These are phyloP conservation scores for Pemphredon lugubris DNA, from an alignment of 2,888 invertebrate species.

Conservation along the genomic window DNA sequence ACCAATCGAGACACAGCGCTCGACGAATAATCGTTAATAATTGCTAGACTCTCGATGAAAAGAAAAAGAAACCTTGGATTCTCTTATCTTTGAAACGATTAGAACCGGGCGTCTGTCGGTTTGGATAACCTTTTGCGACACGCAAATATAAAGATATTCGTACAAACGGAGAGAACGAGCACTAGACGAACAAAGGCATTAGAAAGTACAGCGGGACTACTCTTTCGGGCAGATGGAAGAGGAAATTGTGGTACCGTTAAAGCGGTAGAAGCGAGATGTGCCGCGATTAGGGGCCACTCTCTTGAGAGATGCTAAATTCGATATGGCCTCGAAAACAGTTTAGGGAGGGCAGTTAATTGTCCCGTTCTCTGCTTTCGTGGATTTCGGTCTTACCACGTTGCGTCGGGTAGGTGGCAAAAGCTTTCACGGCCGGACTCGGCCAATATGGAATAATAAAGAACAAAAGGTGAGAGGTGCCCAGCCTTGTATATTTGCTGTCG, in stretches of 20 bases:
- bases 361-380: constrained; percentile 12
- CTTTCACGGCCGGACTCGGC: constrained; percentile 20
- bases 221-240: background rate
- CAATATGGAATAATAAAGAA: constrained; percentile 10
- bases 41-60: too few relatives aligned
- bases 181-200: constrained; percentile 13
- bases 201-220: constrained; percentile 27
- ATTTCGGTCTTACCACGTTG: background rate
- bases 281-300: background rate
- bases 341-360: constrained; percentile 14
- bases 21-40: too few relatives aligned
- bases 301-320: constrained; percentile 10
- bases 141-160: background rate
- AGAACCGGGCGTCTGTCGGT: too few relatives aligned
- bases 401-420: constrained; percentile 43
- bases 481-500: constrained; percentile 22
- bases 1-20: too few relatives aligned
- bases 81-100: too few relatives aligned
- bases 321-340: constrained; percentile 7
- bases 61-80: too few relatives aligned
- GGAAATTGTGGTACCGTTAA: constrained; percentile 28
- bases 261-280: constrained; percentile 1
- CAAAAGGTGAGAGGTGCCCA: constrained; percentile 15
- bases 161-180: background rate
- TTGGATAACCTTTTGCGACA: background rate